phyloP scores from a whole-genome alignment of 2,888 invertebrate genomes.

The Agriopis aurantiaria region DNA sequence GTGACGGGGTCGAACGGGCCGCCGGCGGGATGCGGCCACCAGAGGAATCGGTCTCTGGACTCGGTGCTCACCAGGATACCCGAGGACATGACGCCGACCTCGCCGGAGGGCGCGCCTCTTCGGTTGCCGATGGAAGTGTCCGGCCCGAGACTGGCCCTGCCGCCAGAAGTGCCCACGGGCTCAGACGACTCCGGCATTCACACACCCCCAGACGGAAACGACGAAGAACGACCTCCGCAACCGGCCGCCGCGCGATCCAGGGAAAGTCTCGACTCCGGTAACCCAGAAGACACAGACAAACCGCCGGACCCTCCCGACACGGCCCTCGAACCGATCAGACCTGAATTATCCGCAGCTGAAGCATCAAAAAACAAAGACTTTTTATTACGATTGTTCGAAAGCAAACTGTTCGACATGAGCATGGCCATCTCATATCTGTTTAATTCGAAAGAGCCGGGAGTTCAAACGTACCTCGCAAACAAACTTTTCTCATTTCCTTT shows the following conservation, averaged over 20 bases:
- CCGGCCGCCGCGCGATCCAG: slow-evolving; percentile 88
- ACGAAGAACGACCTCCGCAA: slow-evolving; percentile 82
- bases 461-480: slow-evolving; percentile 98
- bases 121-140: slow-evolving; percentile 72
- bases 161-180: slow-evolving; percentile 85
- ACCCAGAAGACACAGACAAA: slow-evolving; percentile 87
- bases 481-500: slow-evolving; percentile 98
- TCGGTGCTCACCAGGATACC: slow-evolving; percentile 96
- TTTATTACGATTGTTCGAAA: slow-evolving; percentile 96
- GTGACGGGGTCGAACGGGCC: slow-evolving; percentile 80
- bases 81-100: slow-evolving; percentile 90
- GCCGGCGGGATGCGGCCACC: slow-evolving; percentile 89
- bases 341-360: slow-evolving; percentile 68
- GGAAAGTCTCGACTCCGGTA: slow-evolving; percentile 91
- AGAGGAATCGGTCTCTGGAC: slow-evolving; percentile 95
- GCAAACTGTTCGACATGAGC: slow-evolving; percentile 98
- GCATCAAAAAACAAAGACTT: slow-evolving; percentile 87
- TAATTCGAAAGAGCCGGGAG: slow-evolving; percentile 99
- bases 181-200: slow-evolving; percentile 93
- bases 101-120: slow-evolving; percentile 77
- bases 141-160: slow-evolving; percentile 87
- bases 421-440: slow-evolving; percentile 99
- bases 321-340: slow-evolving; percentile 60
- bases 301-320: slow-evolving; percentile 78
- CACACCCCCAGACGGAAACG: slow-evolving; percentile 75